Evolutionary conservation across 2,113 vertebrate species (phyloP), one percentile per base, ranked within the genome.

Genomic region (Orcinus orca): DNA sequence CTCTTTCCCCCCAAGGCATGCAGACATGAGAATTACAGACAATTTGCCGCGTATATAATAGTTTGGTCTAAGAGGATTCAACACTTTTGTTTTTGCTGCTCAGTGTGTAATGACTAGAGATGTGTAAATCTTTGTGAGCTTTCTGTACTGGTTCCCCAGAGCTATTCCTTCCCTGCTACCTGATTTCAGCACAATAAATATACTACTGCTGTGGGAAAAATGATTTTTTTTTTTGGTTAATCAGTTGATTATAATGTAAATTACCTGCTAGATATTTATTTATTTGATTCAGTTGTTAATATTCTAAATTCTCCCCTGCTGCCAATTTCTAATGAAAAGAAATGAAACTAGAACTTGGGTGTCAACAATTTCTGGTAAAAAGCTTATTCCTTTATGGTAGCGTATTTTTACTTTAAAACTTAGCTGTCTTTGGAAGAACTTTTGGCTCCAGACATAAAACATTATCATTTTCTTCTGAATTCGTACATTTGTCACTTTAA

Each of bases 121-220:
- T 94, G 94, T 96, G 68, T 96, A 68, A 93, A 95, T 97, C 91
- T 97, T 96, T 95, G 94, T 96, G 94, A 97, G 92, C 96, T 81
- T 96, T 97, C 96, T 97, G 97, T 96, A 90, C 87, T 95, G 83
- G 47, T 81, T 97, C 65, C 74, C 80, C 62, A 81, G 73, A 97
- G 29, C 70, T 83, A 38, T 77, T 96, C 86, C 65, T 96, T 95
- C 92, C 86, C 84, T 93, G 93, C 84, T 90, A 73, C 84, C 71
- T 85, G 96, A 97, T 92, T 96, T 96, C 84, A 96, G 90, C 98
- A 98, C 96, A 98, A 98, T 98, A 98, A 98, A 98, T 95, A 93
- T 74, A 83, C 90, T 90, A 90, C 70, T 96, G 77, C 90, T 96
- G 47, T 97, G 96, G 88, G 95, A 95, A 97, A 90, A 95, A 58